Evolutionary conservation across 2,888 invertebrate species (phyloP).

Genomic region (Cerceris rybyensis): DNA sequence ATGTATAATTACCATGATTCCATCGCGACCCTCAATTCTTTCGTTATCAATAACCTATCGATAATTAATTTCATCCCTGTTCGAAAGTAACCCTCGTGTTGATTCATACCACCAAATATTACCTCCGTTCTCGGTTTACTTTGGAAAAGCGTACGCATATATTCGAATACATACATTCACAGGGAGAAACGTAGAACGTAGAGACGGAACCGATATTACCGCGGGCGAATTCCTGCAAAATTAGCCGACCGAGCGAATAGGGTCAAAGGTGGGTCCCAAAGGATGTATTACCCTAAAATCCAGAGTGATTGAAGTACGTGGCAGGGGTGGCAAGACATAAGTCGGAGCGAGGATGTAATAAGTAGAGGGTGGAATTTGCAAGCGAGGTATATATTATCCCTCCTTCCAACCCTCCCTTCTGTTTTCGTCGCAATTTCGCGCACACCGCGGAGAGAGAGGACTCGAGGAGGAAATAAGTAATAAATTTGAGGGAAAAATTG

Average conservation of each 20-base stretch:
- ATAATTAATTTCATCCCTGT: too few relatives aligned
- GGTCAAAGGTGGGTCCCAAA: constrained; percentile 38
- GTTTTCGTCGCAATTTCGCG: constrained; percentile 9
- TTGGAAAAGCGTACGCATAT: too few relatives aligned
- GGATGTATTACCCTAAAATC: constrained; percentile 47
- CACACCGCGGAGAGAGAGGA: neutral
- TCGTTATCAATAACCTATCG: too few relatives aligned
- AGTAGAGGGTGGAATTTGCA: constrained; percentile 26
- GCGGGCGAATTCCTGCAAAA: constrained; percentile 44
- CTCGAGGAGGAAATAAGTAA: neutral
- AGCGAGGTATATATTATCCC: constrained; percentile 12
- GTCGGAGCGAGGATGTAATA: constrained; percentile 7
- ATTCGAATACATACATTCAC: neutral
- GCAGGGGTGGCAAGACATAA: constrained; percentile 16
- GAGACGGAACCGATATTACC: constrained; percentile 27
- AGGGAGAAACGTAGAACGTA: neutral
- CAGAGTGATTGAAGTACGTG: constrained; percentile 36
- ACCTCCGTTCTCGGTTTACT: too few relatives aligned
- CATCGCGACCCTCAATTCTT: too few relatives aligned
- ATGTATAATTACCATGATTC: too few relatives aligned
- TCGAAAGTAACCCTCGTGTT: too few relatives aligned
- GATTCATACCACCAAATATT: too few relatives aligned
- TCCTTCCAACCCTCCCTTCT: neutral
- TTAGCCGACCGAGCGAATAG: constrained; percentile 44
- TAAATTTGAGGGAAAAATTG: constrained; percentile 9